Evolutionary conservation across 1,140 invertebrate genomes (phyloP), one percentile per base, ranked within the genome.

Genomic region (Scaptomyza pallida): DNA sequence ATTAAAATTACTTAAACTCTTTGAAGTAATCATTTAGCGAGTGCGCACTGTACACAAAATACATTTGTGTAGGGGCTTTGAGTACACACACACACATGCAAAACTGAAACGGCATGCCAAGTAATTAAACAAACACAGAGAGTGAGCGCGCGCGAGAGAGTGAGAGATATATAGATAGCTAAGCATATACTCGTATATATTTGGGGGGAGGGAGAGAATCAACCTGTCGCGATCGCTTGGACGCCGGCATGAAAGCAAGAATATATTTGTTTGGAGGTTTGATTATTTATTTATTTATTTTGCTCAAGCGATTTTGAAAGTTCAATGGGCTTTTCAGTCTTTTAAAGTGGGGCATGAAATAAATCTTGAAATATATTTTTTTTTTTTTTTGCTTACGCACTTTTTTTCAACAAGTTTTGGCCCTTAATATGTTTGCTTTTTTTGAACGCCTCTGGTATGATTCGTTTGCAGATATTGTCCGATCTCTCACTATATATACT

Each of bases 361-460:
- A 68, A 74, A 85, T 86, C 65, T 51, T 56, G 26, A 43, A 40
- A 54, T 15, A 15, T 52, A 23, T 26, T 35, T 35, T 6, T 6
- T n/a, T n/a, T 35, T n/a, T n/a, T 63, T 81, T 30, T 48, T 63
- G 70, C 82, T 86, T 86, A 86, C 82, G 82, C 74, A 88, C 82
- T 68, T 67, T 51, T 51, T 59, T 30, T 23, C 62, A 62, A 50
- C 48, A n/a, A n/a, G n/a, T n/a, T 72, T 35, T 57, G 67, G 43
- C 70, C 65, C 23, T 55, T 41, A 41, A 56, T 45, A 30, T 47
- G 43, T 47, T 37, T 44, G 45, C 56, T 40, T 52, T 35, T 40
- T 52, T 33, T n/a, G n/a, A n/a, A n/a, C n/a, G n/a, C 50, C 12
- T 63, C 23, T 56, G 55, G 48, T 67, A 37, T 59, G 44, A 16